A percentile compares a stretch with the other conserved stretches of the same genome.
These are phyloP conservation scores for Diploscapter pachys DNA, from an alignment of 1,140 invertebrate species.

Conservation along the genomic window DNA sequence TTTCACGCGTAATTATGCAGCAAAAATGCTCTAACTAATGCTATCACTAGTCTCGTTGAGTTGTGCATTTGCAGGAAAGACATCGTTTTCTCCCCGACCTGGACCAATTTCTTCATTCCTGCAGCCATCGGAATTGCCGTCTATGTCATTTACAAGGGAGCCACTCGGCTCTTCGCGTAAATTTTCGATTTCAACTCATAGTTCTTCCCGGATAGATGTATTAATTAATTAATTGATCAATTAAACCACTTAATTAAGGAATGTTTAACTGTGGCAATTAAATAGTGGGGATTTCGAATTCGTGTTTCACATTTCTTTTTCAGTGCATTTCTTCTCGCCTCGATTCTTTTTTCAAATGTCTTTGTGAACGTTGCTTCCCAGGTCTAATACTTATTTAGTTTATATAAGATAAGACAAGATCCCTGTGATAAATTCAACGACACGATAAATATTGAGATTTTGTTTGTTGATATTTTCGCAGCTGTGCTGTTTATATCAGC, in stretches of 20 bases:
- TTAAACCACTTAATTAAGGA: neutral
- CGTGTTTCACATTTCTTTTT: neutral
- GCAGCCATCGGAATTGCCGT: slow-evolving; percentile 47
- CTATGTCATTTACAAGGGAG: slow-evolving; percentile 46
- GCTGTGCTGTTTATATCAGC: neutral
- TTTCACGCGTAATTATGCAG: neutral
- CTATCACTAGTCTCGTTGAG: neutral
- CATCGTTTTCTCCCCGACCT: slow-evolving; percentile 45
- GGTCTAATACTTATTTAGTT: neutral
- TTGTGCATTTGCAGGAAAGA: slow-evolving; percentile 24
- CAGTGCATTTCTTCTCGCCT: neutral
- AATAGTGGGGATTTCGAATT: neutral
- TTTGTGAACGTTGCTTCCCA: neutral
- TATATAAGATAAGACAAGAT: neutral
- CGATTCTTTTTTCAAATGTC: neutral
- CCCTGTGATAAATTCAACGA: neutral
- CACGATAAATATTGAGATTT: neutral
- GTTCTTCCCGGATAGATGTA: neutral
- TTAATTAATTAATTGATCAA: neutral
- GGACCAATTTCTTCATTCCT: slow-evolving; percentile 58
- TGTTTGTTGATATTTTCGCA: neutral
- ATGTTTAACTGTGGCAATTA: neutral
- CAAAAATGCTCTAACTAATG: slow-evolving; percentile 4
- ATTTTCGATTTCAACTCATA: neutral
- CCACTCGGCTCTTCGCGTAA: neutral